These are phyloP conservation scores for Nebria ingens DNA, from an alignment of 1,140 invertebrate species.

Conservation along the genomic window DNA sequence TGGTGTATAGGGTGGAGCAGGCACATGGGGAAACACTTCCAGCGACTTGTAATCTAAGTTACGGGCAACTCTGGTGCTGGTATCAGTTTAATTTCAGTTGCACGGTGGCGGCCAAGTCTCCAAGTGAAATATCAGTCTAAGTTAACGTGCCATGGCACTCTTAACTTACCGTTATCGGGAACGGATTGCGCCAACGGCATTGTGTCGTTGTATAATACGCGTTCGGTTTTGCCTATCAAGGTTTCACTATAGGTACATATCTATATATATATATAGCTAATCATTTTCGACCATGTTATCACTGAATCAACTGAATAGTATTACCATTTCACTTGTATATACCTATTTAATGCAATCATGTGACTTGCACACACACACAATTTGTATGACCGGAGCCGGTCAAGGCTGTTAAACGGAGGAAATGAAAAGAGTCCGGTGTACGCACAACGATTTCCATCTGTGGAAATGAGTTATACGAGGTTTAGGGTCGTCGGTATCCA, in stretches of 20 bases:
- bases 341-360: too few species aligned
- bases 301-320: too few species aligned
- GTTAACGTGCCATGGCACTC: not conserved
- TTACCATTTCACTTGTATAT: too few species aligned
- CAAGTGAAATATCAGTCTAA: not conserved
- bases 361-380: too few species aligned
- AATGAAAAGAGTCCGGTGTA: too few species aligned
- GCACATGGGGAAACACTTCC: not conserved
- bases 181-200: too few species aligned
- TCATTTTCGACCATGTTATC: too few species aligned
- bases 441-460: not conserved
- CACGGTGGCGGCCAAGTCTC: not conserved
- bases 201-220: too few species aligned
- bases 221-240: too few species aligned
- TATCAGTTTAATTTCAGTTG: conserved; percentile 11
- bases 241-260: too few species aligned
- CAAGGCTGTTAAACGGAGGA: not conserved
- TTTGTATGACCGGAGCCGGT: not conserved
- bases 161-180: not conserved
- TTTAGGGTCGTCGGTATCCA: too few species aligned
- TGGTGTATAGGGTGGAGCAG: not conserved
- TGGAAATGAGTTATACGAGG: not conserved
- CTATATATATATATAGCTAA: too few species aligned
- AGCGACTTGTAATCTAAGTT: conserved; percentile 8
- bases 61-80: conserved; percentile 4